These are phyloP conservation scores for Lochmaea capreae DNA, from an alignment of 2,888 invertebrate genomes.

Conservation along the genomic window DNA sequence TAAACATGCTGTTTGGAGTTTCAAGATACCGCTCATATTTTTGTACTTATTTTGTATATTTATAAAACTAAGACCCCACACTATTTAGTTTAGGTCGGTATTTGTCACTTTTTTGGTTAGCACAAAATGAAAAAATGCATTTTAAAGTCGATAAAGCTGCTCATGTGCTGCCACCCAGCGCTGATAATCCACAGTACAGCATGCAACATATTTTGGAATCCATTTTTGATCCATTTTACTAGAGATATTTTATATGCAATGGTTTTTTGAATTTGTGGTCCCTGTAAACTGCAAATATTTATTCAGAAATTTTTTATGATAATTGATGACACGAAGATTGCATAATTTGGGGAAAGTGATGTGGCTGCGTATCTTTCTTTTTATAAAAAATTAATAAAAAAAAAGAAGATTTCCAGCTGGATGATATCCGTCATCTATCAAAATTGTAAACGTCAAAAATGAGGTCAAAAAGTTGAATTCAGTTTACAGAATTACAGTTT, in stretches of 20 bases:
- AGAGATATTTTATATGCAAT: not conserved
- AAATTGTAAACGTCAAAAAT: conserved; percentile 4
- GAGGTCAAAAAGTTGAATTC: not conserved
- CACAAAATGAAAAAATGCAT: conserved; percentile 17
- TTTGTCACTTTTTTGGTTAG: conserved; percentile 19
- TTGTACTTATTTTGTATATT: conserved; percentile 3
- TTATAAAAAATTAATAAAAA: no score
- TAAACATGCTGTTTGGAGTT: conserved; percentile 18
- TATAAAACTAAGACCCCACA: conserved; percentile 6
- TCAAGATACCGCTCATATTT: conserved; percentile 31
- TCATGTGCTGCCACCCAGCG: conserved; percentile 8
- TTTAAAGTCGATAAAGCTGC: conserved; percentile 14
- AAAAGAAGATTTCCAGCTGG: no score
- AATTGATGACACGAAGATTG: no score
- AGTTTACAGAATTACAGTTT: not conserved
- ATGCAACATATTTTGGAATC: not conserved
- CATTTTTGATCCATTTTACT: conserved; percentile 1
- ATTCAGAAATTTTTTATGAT: no score
- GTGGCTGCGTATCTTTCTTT: no score
- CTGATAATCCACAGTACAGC: not conserved
- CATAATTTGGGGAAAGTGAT: no score
- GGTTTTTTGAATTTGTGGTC: no score
- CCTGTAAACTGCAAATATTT: no score
- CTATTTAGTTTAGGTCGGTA: conserved; percentile 1
- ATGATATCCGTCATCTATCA: not conserved